These are phyloP conservation scores for Cyclina sinensis DNA, from an alignment of 1,140 invertebrate genomes.

Conservation along the genomic window DNA sequence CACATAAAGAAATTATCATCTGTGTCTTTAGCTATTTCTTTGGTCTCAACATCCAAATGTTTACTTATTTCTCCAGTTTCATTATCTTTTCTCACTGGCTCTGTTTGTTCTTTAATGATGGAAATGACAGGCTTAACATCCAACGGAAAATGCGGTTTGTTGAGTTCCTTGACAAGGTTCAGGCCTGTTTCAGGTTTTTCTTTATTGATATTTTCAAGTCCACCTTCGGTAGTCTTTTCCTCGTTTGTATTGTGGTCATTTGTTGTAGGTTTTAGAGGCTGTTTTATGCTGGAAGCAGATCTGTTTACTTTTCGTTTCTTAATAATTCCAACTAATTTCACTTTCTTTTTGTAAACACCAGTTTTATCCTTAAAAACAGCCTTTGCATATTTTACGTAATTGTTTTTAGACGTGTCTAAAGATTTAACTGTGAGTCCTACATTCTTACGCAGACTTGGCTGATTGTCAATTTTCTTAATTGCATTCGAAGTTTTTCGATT, in stretches of 20 bases:
- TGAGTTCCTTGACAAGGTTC: neutral
- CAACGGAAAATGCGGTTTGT: neutral
- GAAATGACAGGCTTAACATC: neutral
- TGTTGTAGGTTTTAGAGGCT: neutral
- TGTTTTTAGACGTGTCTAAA: conserved; percentile 18
- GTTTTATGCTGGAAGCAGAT: neutral
- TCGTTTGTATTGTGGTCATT: too few relatives aligned
- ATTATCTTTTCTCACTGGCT: neutral
- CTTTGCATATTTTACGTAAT: conserved; percentile 43
- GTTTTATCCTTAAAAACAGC: conserved; percentile 34
- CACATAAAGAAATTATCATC: conserved; percentile 38
- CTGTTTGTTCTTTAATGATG: neutral
- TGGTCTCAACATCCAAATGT: neutral
- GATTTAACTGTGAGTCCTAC: neutral
- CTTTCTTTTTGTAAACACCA: conserved; percentile 15
- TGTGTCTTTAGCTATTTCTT: neutral
- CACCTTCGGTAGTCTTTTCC: neutral
- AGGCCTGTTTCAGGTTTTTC: neutral
- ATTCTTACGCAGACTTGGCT: neutral
- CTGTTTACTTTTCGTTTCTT: neutral
- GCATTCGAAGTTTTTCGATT: neutral
- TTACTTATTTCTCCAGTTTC: neutral
- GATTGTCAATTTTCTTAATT: neutral
- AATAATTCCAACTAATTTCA: conserved; percentile 16
- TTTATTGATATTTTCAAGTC: neutral